A percentile compares a stretch with the other conserved stretches of the same genome.
phyloP scores from a whole-genome alignment of 2,797 vertebrate genomes.

The Geotria australis region DNA sequence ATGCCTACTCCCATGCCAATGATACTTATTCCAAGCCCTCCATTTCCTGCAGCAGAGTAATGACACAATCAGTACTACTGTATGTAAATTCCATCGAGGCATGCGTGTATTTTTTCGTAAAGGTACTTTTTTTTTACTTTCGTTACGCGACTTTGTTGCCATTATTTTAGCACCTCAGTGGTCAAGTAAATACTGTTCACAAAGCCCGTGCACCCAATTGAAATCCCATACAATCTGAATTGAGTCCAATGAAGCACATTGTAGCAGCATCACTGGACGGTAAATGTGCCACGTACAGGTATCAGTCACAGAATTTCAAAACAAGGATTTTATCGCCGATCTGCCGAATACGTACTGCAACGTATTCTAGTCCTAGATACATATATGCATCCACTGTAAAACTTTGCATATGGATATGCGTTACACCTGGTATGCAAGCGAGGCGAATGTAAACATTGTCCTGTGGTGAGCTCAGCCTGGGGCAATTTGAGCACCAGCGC shows the following conservation, averaged over 20 bases:
- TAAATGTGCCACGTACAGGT: too few species aligned
- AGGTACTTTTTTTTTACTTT: neutral
- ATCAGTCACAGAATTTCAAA: too few species aligned
- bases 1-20: slow-evolving; percentile 80
- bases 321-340: too few species aligned
- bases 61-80: neutral
- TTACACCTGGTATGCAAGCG: neutral
- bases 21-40: slow-evolving; percentile 66
- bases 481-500: too few species aligned
- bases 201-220: neutral
- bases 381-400: too few species aligned
- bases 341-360: too few species aligned
- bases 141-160: neutral
- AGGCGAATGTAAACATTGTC: neutral
- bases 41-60: slow-evolving; percentile 24
- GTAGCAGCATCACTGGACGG: too few species aligned
- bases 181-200: neutral
- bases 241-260: too few species aligned
- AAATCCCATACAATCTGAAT: too few species aligned
- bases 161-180: neutral
- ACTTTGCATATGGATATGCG: too few species aligned
- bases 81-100: too few species aligned
- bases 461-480: neutral
- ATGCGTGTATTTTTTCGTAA: neutral
- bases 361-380: too few species aligned